Base-by-base conservation (phyloP, 1,140 invertebrate species). In the Psix sp. region DNA sequence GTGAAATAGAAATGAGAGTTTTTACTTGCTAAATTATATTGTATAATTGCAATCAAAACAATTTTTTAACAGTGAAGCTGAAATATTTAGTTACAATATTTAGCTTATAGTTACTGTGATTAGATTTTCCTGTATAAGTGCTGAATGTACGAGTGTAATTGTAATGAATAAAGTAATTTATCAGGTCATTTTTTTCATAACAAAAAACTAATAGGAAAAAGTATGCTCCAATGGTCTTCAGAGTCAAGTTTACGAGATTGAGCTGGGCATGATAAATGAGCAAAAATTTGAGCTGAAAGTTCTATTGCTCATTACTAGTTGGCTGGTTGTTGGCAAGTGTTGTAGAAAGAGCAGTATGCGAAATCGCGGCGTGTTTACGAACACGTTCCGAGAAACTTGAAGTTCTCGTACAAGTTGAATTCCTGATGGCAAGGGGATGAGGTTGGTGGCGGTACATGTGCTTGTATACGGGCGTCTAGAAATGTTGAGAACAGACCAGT, bases 361-460 rank as follows among this genome's bases (percentile, higher is more conserved):
- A 75, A 66, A 75, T 75, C 73, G 66, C 66, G 48, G 39, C 54
- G 60, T 75, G 65, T 75, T 75, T 75, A 75, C 73, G 73, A 75
- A 75, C 65, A 70, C 73, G 65, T 60, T 70, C 39, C 60, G 46
- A 60, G 73, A 66, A 75, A 75, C 73, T 75, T 70, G 39, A 65
- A 75, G 59, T 70, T 65, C 65, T 57, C 52, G 60, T 65, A 70
- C 60, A 75, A 75, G 66, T 76, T 76, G 56, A 71, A 76, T 76
- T 62, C 60, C 40, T 49, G 73, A 71, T 76, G 56, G 36, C 36
- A 65, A n/a, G 68, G 57, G 51, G 57, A 40, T 57, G 66, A 45
- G 60, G 65, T 45, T 46, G 45, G 51, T 24, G 65, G 43, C 16
- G 40, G 51, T 60, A 70, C 59, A 60, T 60, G 71, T 65, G 45